Conservation (phyloP, 2,888 invertebrate species). For the Calephelis perditalis region DNA sequence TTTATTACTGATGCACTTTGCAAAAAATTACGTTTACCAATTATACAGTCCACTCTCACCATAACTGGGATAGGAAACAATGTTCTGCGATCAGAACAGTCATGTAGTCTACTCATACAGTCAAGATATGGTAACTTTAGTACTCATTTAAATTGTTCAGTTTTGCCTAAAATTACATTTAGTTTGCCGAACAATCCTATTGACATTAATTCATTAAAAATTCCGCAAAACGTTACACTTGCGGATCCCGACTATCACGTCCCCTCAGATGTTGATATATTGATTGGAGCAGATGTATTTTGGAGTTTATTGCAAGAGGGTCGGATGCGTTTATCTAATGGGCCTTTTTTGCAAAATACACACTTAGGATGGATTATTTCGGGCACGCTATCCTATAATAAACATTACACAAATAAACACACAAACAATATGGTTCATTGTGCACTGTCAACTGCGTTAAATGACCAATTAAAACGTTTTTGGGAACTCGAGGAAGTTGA, state of each 20-base stretch:
- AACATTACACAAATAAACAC: not conserved
- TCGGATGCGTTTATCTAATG: slow-evolving; percentile 25
- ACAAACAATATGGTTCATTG: no score
- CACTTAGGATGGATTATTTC: slow-evolving; percentile 31
- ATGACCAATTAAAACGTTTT: slow-evolving; percentile 25
- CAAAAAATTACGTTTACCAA: slow-evolving; percentile 7
- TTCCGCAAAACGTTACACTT: slow-evolving; percentile 21
- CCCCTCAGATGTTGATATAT: slow-evolving; percentile 22
- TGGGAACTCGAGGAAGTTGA: slow-evolving; percentile 30
- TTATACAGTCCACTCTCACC: slow-evolving; percentile 11
- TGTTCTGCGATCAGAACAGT: not conserved
- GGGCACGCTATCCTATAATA: slow-evolving; percentile 22
- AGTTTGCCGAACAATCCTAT: not conserved
- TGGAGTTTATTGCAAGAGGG: slow-evolving; percentile 27
- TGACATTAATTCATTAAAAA: not conserved
- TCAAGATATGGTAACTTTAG: slow-evolving; percentile 18
- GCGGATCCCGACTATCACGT: slow-evolving; percentile 24
- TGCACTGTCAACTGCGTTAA: slow-evolving; percentile 8
- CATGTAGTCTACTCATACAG: slow-evolving; percentile 11
- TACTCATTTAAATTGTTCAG: slow-evolving; percentile 25
- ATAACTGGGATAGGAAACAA: slow-evolving; percentile 4
- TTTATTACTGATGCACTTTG: slow-evolving; percentile 14
- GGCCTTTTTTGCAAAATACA: slow-evolving; percentile 30
- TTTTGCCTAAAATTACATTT: slow-evolving; percentile 22
- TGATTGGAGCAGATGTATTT: slow-evolving; percentile 28